Evolutionary conservation across 2,113 vertebrate genomes (phyloP).

Genomic region (Semicossyphus pulcher): DNA sequence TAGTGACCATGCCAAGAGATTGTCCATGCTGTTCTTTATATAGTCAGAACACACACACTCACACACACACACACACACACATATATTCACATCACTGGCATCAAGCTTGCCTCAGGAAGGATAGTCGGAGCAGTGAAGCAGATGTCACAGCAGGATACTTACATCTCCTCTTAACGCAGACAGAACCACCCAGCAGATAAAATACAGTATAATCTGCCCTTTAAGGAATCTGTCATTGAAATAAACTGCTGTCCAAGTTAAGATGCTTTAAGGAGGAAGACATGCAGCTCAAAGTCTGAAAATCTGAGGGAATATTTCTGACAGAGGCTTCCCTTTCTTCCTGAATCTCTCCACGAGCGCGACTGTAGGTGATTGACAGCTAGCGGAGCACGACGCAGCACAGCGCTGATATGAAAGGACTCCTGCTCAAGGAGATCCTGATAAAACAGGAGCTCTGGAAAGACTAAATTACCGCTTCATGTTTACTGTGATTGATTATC

Average conservation of each 20-base stretch:
- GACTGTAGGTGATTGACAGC: constrained; percentile 40
- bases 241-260: constrained; percentile 24
- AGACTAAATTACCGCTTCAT: not conserved
- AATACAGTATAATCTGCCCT: constrained; percentile 35
- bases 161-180: constrained; percentile 30
- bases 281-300: constrained; percentile 23
- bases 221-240: constrained; percentile 30
- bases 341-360: constrained; percentile 10
- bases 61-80: constrained; percentile 6
- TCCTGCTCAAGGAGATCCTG: constrained; percentile 32
- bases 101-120: constrained; percentile 33
- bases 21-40: constrained; percentile 45
- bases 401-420: constrained; percentile 26
- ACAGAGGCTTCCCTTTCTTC: constrained; percentile 20
- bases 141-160: constrained; percentile 61
- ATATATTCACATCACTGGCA: constrained; percentile 2
- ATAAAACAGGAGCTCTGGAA: constrained; percentile 32
- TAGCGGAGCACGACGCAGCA: not conserved
- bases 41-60: constrained; percentile 17
- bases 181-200: constrained; percentile 26
- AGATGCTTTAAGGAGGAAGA: constrained; percentile 16
- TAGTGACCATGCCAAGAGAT: constrained; percentile 32
- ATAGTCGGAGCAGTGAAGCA: constrained; percentile 41
- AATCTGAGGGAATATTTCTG: constrained; percentile 6
- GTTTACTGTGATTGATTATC: constrained; percentile 29